These are phyloP conservation scores for Orussus abietinus DNA, from an alignment of 1,140 invertebrate species.

Conservation along the genomic window DNA sequence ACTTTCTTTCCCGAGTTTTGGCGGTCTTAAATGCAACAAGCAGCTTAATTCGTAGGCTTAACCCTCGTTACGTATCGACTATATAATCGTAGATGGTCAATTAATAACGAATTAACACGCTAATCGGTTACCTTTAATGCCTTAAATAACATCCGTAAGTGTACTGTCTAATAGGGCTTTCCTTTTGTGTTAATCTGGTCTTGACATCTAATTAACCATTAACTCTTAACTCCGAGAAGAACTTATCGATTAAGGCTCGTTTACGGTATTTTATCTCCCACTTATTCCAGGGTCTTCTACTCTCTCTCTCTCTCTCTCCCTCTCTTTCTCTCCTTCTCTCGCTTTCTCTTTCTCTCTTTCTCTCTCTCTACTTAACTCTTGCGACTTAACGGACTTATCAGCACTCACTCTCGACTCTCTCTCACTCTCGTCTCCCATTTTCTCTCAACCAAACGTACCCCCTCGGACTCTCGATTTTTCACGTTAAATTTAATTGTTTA, in stretches of 20 bases:
- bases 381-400: too few relatives aligned
- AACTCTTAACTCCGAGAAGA: slow-evolving; percentile 32
- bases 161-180: slow-evolving; percentile 38
- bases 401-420: too few relatives aligned
- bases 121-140: slow-evolving; percentile 24
- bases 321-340: slow-evolving; percentile 25
- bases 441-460: too few relatives aligned
- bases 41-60: too few relatives aligned
- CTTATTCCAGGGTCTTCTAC: slow-evolving; percentile 14
- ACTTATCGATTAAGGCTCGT: slow-evolving; percentile 43
- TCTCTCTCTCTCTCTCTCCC: slow-evolving; percentile 22
- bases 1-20: too few relatives aligned
- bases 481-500: too few relatives aligned
- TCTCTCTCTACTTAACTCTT: slow-evolving; percentile 17
- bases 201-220: slow-evolving; percentile 20
- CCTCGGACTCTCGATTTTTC: too few relatives aligned
- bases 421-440: too few relatives aligned
- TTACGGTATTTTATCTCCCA: slow-evolving; percentile 24
- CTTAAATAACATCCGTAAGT: slow-evolving; percentile 40
- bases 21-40: too few relatives aligned
- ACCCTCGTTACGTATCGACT: too few relatives aligned
- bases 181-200: slow-evolving; percentile 14
- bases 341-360: slow-evolving; percentile 22
- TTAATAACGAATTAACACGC: too few relatives aligned
- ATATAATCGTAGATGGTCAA: too few relatives aligned